Evolutionary conservation across 2,113 vertebrate genomes (phyloP).

Genomic region (Acrocephalus kingi): DNA sequence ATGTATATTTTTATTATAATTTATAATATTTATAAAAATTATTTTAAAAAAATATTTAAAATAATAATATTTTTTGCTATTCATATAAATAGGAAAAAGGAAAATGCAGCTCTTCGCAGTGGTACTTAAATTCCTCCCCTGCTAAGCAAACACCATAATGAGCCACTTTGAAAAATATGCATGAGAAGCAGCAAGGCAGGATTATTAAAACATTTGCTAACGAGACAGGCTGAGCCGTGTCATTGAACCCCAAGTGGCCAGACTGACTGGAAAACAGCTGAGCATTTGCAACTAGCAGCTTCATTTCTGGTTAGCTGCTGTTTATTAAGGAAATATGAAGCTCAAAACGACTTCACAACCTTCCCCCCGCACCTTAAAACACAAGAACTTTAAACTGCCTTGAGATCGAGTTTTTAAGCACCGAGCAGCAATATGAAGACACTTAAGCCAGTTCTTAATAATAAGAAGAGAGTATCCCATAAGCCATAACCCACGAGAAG

Average conservation of each 20-base stretch:
- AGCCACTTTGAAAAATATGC: neutral
- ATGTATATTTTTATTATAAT: neutral
- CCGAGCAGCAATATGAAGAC: neutral
- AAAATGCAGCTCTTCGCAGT: neutral
- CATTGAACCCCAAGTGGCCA: neutral
- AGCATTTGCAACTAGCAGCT: neutral
- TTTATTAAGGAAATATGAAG: neutral
- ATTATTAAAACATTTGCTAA: neutral
- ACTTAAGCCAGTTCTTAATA: no score
- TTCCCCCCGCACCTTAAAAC: neutral
- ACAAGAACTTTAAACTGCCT: neutral
- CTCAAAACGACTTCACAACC: neutral
- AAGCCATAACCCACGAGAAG: rapidly evolving
- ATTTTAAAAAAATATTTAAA: no score
- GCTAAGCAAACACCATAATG: neutral
- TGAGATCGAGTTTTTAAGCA: neutral
- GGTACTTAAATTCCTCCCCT: neutral
- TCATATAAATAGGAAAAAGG: neutral
- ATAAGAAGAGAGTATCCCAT: neutral
- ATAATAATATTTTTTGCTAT: neutral
- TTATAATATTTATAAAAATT: no score
- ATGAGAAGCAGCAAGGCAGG: neutral
- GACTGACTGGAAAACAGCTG: neutral
- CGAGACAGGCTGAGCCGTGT: neutral
- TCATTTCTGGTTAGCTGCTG: neutral